Evolutionary conservation across 2,888 invertebrate species (phyloP).

Genomic region (Seira sanloemensis): DNA sequence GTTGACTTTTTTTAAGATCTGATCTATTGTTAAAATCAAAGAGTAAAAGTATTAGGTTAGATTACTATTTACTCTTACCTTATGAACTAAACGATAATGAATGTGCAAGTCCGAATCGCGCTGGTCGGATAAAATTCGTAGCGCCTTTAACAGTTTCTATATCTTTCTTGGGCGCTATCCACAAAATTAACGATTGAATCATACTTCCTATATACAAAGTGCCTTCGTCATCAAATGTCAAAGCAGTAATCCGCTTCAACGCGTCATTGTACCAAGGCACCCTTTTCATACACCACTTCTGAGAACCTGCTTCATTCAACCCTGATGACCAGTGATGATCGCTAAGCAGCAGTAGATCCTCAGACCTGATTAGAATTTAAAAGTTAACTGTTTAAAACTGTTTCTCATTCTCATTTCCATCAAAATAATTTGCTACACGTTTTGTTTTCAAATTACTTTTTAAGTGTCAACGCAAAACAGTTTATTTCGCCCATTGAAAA

Average conservation of each 20-base stretch:
- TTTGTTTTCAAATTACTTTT: conserved; percentile 53
- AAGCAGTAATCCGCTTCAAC: conserved; percentile 65
- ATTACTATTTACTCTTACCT: conserved; percentile 41
- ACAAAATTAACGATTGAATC: neutral
- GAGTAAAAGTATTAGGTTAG: no score
- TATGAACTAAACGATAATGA: conserved; percentile 48
- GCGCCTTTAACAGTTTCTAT: conserved; percentile 68
- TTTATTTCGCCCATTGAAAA: conserved; percentile 67
- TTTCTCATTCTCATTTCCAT: no score
- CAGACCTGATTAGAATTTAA: conserved; percentile 60
- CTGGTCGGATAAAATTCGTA: conserved; percentile 45
- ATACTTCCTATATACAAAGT: conserved; percentile 70
- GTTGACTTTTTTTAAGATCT: neutral
- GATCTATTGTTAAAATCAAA: no score
- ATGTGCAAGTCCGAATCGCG: conserved; percentile 40
- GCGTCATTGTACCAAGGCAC: conserved; percentile 72
- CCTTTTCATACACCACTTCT: conserved; percentile 65
- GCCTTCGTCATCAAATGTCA: conserved; percentile 71
- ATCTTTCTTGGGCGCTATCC: conserved; percentile 66
- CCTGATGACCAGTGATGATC: conserved; percentile 64
- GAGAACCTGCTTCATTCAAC: conserved; percentile 44
- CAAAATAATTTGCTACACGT: neutral
- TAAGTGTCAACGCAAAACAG: conserved; percentile 68
- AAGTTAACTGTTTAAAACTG: no score
- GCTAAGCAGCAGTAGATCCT: conserved; percentile 66